These are phyloP conservation scores for Pseudonaja textilis DNA, from an alignment of 2,113 vertebrate species.

Conservation along the genomic window DNA sequence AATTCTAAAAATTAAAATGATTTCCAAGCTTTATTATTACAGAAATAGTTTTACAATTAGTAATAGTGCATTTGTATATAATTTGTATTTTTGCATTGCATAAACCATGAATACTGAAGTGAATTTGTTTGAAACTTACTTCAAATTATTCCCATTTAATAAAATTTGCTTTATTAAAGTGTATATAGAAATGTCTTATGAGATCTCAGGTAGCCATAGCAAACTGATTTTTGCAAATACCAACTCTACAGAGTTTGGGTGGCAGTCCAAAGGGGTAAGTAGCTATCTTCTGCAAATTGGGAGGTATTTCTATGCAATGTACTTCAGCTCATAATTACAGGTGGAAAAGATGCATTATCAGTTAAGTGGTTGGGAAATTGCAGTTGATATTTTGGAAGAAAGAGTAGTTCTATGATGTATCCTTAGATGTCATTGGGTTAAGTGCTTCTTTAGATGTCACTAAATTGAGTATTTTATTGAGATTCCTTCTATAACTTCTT, in stretches of 20 bases:
- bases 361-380: not conserved
- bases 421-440: not conserved
- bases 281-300: not conserved
- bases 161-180: not conserved
- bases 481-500: not conserved
- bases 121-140: constrained; percentile 1
- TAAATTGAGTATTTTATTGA: not conserved
- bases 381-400: not conserved
- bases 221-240: not conserved
- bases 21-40: not conserved
- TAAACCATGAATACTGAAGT: constrained; percentile 3
- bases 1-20: constrained; percentile 14
- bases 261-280: not conserved
- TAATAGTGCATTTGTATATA: not conserved
- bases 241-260: not conserved
- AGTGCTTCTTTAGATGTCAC: not conserved
- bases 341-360: not conserved
- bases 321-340: not conserved
- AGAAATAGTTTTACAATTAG: not conserved
- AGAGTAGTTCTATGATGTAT: not conserved
- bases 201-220: not conserved
- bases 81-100: not conserved
- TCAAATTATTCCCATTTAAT: not conserved
- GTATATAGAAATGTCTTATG: not conserved
- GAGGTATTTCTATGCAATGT: not conserved